Evolutionary conservation across 2,113 vertebrate species (phyloP).

Genomic region (Gallinago media): DNA sequence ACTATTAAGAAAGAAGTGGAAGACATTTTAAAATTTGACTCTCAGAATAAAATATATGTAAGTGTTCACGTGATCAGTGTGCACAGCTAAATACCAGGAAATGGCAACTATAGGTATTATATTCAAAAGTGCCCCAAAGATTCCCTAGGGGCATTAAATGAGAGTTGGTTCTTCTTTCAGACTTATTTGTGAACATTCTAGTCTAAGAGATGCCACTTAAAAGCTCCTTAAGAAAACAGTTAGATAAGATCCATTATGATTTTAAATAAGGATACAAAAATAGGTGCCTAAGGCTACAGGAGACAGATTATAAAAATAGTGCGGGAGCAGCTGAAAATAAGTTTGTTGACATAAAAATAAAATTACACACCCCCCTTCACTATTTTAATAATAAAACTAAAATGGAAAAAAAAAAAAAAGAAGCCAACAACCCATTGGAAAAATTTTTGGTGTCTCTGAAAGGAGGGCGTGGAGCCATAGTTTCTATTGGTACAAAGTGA

Average conservation of each 20-base stretch:
- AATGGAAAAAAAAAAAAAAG: not conserved
- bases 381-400: not conserved
- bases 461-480: fast-evolving
- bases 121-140: not conserved
- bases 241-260: constrained; percentile 13
- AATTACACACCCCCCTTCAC: not conserved
- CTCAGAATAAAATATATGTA: not conserved
- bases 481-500: not conserved
- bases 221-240: not conserved
- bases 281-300: not conserved
- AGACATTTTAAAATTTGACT: not conserved
- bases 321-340: not conserved
- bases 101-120: not conserved
- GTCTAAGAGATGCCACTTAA: not conserved
- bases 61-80: not conserved
- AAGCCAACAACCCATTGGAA: not conserved
- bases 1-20: not conserved
- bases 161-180: not conserved
- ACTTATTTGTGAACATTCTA: not conserved
- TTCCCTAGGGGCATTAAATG: not conserved
- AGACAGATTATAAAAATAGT: not conserved
- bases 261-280: constrained; percentile 18
- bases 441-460: not conserved
- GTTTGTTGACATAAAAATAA: not conserved
- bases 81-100: not conserved